These are phyloP conservation scores for Cremastinae sp. DNA, from an alignment of 2,888 invertebrate genomes.

Conservation along the genomic window DNA sequence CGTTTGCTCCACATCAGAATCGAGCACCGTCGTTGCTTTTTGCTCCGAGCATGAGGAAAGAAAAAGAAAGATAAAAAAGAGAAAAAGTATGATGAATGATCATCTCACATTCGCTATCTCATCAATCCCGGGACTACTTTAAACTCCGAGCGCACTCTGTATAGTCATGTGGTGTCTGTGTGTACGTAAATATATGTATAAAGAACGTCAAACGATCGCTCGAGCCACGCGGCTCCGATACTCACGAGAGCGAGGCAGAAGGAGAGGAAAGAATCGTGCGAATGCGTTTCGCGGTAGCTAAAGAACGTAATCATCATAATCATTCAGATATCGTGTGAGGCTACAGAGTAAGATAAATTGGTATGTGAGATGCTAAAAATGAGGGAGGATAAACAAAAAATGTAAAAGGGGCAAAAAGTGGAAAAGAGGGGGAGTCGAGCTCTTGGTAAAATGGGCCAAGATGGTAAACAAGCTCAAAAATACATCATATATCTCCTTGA, in stretches of 20 bases:
- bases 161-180: too few relatives aligned
- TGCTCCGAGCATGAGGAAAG: conserved; percentile 1
- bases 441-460: neutral
- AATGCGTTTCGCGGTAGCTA: conserved; percentile 7
- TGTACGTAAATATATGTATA: too few relatives aligned
- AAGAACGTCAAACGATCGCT: neutral
- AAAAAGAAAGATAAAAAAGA: neutral
- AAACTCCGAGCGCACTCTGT: neutral
- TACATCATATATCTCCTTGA: too few relatives aligned
- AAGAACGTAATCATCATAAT: conserved; percentile 33
- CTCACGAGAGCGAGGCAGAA: conserved; percentile 2
- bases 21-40: conserved; percentile 1
- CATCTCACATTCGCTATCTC: conserved; percentile 15
- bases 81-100: conserved; percentile 11
- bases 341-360: conserved; percentile 9
- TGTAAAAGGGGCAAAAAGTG: neutral
- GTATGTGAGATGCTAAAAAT: neutral
- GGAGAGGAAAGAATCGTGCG: neutral
- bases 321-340: neutral
- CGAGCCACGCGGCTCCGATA: neutral
- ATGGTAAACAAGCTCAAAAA: too few relatives aligned
- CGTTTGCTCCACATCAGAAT: neutral
- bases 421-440: neutral
- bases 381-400: neutral
- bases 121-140: conserved; percentile 13